A percentile compares a stretch with the other conserved stretches of the same genome.
phyloP scores from a whole-genome alignment of 1,140 invertebrate species.

The Aphaenogaster rudis region DNA sequence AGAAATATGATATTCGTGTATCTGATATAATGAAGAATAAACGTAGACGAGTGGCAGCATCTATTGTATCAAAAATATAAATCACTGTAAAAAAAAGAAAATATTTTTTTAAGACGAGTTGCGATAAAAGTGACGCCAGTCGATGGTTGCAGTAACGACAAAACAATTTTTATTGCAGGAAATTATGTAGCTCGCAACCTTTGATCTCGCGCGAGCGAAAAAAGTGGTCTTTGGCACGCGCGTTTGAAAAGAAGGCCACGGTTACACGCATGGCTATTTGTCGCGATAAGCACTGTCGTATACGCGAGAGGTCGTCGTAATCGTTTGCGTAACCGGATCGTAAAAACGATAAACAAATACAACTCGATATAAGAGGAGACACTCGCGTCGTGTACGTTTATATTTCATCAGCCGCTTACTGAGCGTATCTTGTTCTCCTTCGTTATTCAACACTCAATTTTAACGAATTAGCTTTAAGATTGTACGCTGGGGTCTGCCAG shows the following conservation, averaged over 20 bases:
- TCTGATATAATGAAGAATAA: not conserved
- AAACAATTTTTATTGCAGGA: conserved; percentile 53
- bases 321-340: conserved; percentile 52
- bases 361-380: conserved; percentile 13
- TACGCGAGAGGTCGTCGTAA: conserved; percentile 26
- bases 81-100: not conserved
- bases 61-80: not conserved
- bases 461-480: not conserved
- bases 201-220: not conserved
- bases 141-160: not conserved
- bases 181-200: conserved; percentile 50
- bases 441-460: not conserved
- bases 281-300: conserved; percentile 34
- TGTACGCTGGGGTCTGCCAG: too few relatives aligned
- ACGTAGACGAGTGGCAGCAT: too few relatives aligned
- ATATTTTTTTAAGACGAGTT: not conserved
- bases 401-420: conserved; percentile 17
- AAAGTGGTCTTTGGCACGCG: conserved; percentile 52
- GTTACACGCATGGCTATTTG: conserved; percentile 41
- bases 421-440: not conserved
- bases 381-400: not conserved
- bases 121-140: not conserved
- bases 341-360: conserved; percentile 62
- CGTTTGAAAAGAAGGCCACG: conserved; percentile 52
- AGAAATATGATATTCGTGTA: not conserved